Evolutionary conservation across 2,888 invertebrate species (phyloP), one percentile per base, ranked within the genome.

Genomic region (Hoplodrina blanda): DNA sequence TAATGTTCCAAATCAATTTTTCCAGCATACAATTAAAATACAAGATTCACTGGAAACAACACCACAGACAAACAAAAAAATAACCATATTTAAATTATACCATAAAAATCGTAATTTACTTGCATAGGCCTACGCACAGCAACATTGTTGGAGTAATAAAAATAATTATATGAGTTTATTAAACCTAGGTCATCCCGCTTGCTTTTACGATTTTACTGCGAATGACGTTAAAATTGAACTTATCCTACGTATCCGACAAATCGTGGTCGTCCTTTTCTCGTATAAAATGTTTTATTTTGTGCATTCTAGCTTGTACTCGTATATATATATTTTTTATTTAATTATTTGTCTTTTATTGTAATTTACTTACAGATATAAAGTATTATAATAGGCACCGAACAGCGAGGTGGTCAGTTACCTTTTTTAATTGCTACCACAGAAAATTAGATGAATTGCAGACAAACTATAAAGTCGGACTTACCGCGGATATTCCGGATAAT

Each of bases 111-210:
- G 72, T 67, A 80, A 77, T 82, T 78, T 81, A 80, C 70, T 77
- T 46, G 53, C 57, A 69, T 63, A 69, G 65, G 64, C 68, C 74
- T 73, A 63, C 76, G 53, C 37, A 25, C 60, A 4, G 85, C 87
- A 85, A 88, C 88, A 80, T 82, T 83, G 87, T 86, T 79, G 30
- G 37, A 66, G 74, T 64, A 77, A 85, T 85, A 87, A 86, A 86
- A 84, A 85, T 85, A 81, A 82, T 85, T 84, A 85, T 78, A 82
- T 83, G 80, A 81, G 85, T 81, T 85, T 85, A 83, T 85, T 85
- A 83, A 76, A 79, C 76, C 84, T 84, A 81, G 85, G 76, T 81
- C 82, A 83, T 84, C 75, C 44, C 41, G 59, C 52, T 52, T 33
- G 41, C 54, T 77, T 78, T 79, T 83, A 83, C 83, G 83, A 86